Evolutionary conservation across 1,140 invertebrate genomes (phyloP), one percentile per base, ranked within the genome.

Genomic region (Euglossa dilemma): DNA sequence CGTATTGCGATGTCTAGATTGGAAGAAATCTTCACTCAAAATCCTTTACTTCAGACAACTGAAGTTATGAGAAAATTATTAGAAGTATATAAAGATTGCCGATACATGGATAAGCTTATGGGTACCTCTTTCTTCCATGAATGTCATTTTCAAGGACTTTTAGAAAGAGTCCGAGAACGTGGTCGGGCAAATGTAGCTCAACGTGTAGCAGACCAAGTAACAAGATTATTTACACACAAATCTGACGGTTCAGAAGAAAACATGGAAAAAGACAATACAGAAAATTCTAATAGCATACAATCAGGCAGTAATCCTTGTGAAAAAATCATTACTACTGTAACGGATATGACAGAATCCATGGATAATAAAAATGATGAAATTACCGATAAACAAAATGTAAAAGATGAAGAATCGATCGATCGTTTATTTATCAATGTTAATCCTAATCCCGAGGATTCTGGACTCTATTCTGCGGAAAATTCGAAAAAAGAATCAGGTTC

Each of bases 111-210:
- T 92, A 96, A 97, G 86, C 93, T 98, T 8, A 97, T 98, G 95
- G 97, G 97, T 59, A 98, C 98, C 0, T 96, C 96, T 1, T 98
- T 98, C 94, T 98, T 98, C 91, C 96, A 97, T 85, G 97, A 97
- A 88, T 96, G 96, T 85, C 96, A 97, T 91, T 97, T 97, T 89
- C 96, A 96, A 90, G 96, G 95, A 45, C 91, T 96, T n/a, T 91
- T 96, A 47, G 96, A 96, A 84, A 93, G 95, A 71, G 95, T 96
- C 6, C 90, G 95, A 71, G 95, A 95, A 87, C 91, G 94, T 61
- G 95, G 95, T 0, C 92, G 95, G 69, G 94, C 94, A 11, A 95
- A 94, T 80, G 93, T 94, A 0, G 94, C 94, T 8, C 95, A 96
- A 85, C 94, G 95, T 77, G 95, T 96, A 89, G 95, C 95, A 0